phyloP scores from a whole-genome alignment of 37 sponge, comb jelly and placozoan species.

The Hormiphora californensis region DNA sequence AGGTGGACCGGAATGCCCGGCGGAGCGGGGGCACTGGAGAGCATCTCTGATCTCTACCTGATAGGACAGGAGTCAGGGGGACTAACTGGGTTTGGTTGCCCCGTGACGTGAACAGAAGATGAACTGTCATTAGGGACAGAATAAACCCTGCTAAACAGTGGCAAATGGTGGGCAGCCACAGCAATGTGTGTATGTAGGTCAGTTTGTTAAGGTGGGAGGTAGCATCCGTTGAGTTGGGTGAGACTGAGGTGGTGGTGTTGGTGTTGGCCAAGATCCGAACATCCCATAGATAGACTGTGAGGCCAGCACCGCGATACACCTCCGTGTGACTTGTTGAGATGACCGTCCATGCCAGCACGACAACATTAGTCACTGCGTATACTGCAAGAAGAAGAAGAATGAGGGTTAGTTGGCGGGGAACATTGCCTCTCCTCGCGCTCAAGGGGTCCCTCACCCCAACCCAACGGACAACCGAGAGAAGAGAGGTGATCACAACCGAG shows the following conservation, averaged over 20 bases:
- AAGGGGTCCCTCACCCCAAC: slow-evolving; percentile 3
- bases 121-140: background rate
- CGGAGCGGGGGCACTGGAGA: too few species aligned
- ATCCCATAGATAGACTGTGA: slow-evolving; percentile 15
- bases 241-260: background rate
- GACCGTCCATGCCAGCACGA: background rate
- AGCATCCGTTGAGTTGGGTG: too few species aligned
- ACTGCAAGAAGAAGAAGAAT: background rate
- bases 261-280: background rate
- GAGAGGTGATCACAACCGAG: slow-evolving; percentile 2
- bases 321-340: background rate
- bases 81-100: too few species aligned
- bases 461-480: background rate
- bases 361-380: background rate
- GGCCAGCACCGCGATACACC: slow-evolving; percentile 3
- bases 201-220: background rate
- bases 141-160: slow-evolving; percentile 9
- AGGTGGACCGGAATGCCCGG: too few species aligned
- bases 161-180: background rate
- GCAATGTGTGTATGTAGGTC: background rate
- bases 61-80: too few species aligned
- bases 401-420: background rate
- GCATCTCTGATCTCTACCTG: too few species aligned
- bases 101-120: too few species aligned
- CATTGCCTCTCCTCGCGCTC: background rate